Percentiles rank a stretch among this genome's conserved stretches.
phyloP scores from a whole-genome alignment of 2,888 invertebrate species.

The Tetropium fuscum region DNA sequence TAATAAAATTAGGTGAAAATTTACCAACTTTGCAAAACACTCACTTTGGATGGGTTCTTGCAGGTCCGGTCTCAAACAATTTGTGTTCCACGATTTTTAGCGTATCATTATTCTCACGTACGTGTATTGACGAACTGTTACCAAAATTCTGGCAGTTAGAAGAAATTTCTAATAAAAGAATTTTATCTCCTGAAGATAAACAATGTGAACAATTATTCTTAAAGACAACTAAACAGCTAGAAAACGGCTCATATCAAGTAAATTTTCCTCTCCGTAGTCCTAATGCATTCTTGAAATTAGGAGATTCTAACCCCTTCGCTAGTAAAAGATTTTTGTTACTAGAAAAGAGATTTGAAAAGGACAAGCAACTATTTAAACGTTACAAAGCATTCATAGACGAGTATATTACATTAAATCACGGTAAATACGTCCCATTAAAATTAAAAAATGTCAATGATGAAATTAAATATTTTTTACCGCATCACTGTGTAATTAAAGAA shows the following conservation, averaged over 20 bases:
- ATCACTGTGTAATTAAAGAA: slow-evolving; percentile 17
- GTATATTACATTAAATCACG: slow-evolving; percentile 25
- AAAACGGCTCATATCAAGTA: slow-evolving; percentile 24
- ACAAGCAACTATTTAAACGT: slow-evolving; percentile 3
- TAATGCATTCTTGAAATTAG: slow-evolving; percentile 20
- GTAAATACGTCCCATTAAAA: slow-evolving; percentile 13
- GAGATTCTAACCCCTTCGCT: slow-evolving; percentile 26
- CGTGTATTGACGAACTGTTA: slow-evolving; percentile 2
- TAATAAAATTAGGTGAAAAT: slow-evolving; percentile 15
- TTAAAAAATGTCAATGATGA: slow-evolving; percentile 6
- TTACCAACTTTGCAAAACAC: slow-evolving; percentile 29
- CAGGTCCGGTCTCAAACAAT: slow-evolving; percentile 8
- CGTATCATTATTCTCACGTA: slow-evolving; percentile 2
- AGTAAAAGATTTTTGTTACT: slow-evolving; percentile 25
- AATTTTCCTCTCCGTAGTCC: slow-evolving; percentile 21
- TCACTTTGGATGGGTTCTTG: slow-evolving; percentile 32
- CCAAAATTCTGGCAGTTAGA: slow-evolving; percentile 34
- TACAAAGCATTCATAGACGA: slow-evolving; percentile 31
- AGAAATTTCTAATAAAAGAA: slow-evolving; percentile 15
- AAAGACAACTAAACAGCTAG: slow-evolving; percentile 2
- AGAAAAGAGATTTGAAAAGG: slow-evolving; percentile 24
- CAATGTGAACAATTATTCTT: slow-evolving; percentile 11
- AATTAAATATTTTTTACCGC: slow-evolving; percentile 31
- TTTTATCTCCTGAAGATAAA: slow-evolving; percentile 26
- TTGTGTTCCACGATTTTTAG: background rate